phyloP scores from a whole-genome alignment of 2,888 invertebrate genomes.

The Xanthorhoe spadicearia region DNA sequence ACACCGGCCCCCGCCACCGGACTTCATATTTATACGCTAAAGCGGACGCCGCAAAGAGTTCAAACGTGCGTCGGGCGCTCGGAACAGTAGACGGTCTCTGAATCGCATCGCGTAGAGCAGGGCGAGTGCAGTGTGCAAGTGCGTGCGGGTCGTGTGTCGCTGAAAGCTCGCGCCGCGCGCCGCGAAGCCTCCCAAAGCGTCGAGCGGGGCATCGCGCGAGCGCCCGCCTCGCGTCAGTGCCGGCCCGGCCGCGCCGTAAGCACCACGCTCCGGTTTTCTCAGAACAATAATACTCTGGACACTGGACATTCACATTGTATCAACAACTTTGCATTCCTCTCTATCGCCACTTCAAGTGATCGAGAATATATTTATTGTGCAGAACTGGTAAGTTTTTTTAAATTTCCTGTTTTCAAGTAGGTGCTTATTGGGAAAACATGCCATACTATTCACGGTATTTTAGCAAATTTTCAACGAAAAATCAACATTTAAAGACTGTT shows the following conservation, averaged over 20 bases:
- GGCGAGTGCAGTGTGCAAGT: slow-evolving; percentile 84
- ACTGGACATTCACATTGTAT: slow-evolving; percentile 63
- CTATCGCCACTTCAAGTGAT: slow-evolving; percentile 63
- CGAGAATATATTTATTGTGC: slow-evolving; percentile 62
- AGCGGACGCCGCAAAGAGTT: slow-evolving; percentile 81
- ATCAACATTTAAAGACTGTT: not conserved
- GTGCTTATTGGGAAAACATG: slow-evolving; percentile 4
- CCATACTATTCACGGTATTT: slow-evolving; percentile 18
- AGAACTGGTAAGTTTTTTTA: slow-evolving; percentile 70
- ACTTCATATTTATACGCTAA: slow-evolving; percentile 84
- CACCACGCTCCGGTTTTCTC: slow-evolving; percentile 73
- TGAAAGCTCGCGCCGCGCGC: slow-evolving; percentile 83
- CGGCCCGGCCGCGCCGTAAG: slow-evolving; percentile 84
- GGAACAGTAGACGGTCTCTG: slow-evolving; percentile 82
- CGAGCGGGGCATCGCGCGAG: slow-evolving; percentile 48
- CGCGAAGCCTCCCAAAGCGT: slow-evolving; percentile 73
- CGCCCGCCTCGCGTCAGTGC: slow-evolving; percentile 79
- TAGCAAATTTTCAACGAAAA: slow-evolving; percentile 4
- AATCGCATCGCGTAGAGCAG: slow-evolving; percentile 80
- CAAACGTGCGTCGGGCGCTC: slow-evolving; percentile 83
- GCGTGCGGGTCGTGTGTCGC: slow-evolving; percentile 81
- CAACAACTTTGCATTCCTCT: slow-evolving; percentile 57
- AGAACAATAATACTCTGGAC: slow-evolving; percentile 57
- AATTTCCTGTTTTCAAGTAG: slow-evolving; percentile 18
- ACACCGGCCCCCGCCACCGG: slow-evolving; percentile 82